These are phyloP conservation scores for Lithophane leautieri DNA, from an alignment of 2,888 invertebrate species.

Conservation along the genomic window DNA sequence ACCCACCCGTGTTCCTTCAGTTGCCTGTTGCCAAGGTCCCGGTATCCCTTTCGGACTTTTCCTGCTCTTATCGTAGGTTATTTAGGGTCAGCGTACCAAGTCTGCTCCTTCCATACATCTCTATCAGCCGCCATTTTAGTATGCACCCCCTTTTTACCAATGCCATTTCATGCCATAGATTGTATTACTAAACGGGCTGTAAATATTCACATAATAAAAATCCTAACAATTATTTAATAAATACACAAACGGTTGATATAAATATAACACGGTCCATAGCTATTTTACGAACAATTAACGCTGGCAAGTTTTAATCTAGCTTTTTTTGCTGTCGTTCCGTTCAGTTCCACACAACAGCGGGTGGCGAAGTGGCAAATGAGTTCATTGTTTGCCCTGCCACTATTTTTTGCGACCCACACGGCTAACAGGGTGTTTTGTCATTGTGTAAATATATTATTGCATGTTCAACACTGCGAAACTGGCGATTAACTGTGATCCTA, in stretches of 20 bases:
- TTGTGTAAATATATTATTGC: slow-evolving; percentile 48
- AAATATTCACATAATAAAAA: neutral
- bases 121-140: neutral
- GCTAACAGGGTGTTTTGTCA: slow-evolving; percentile 51
- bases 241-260: slow-evolving; percentile 10
- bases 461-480: neutral
- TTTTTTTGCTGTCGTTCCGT: slow-evolving; percentile 70
- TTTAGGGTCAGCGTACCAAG: neutral
- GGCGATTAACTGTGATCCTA: neutral
- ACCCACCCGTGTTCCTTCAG: no score
- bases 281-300: slow-evolving; percentile 56
- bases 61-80: neutral
- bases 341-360: slow-evolving; percentile 67
- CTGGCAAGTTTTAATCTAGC: slow-evolving; percentile 68
- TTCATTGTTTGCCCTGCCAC: slow-evolving; percentile 73
- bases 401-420: slow-evolving; percentile 69
- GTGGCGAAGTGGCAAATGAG: slow-evolving; percentile 76
- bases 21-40: no score
- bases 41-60: no score
- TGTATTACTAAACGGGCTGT: neutral
- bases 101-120: neutral
- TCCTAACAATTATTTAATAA: neutral
- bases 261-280: slow-evolving; percentile 19
- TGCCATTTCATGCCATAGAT: neutral
- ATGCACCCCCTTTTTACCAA: neutral